These are phyloP conservation scores for Penaeus chinensis DNA, from an alignment of 1,140 invertebrate genomes.

Conservation along the genomic window DNA sequence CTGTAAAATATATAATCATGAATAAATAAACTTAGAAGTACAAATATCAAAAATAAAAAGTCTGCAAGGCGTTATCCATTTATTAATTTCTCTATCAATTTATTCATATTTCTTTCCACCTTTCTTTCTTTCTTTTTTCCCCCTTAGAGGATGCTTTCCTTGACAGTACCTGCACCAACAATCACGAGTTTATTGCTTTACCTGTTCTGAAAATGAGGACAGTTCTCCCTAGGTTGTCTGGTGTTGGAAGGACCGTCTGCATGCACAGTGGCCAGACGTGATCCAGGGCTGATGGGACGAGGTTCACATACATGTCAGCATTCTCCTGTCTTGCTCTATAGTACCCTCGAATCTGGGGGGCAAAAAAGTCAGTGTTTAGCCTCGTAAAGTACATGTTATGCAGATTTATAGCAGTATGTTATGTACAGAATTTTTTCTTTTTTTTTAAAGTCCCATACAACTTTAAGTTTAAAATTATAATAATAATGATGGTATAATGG, in stretches of 20 bases:
- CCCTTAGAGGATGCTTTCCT: background rate
- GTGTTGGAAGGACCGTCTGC: slow-evolving; percentile 57
- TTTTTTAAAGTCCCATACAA: no score
- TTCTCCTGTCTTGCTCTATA: slow-evolving; percentile 56
- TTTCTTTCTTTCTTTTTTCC: background rate
- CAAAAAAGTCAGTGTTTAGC: no score
- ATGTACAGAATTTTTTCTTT: no score
- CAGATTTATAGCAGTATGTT: no score
- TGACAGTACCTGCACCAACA: no score
- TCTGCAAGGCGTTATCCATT: background rate
- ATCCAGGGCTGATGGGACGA: slow-evolving; percentile 46
- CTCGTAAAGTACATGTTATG: no score
- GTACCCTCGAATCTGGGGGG: slow-evolving; percentile 56
- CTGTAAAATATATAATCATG: background rate
- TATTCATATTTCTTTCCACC: background rate
- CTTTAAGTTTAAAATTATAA: no score
- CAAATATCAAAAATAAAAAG: background rate
- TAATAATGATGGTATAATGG: no score
- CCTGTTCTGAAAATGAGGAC: slow-evolving; percentile 61
- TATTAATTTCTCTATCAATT: background rate
- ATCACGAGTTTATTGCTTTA: background rate
- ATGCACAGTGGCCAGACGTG: slow-evolving; percentile 54
- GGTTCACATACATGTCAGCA: slow-evolving; percentile 45
- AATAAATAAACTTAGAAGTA: background rate
- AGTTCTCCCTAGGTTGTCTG: slow-evolving; percentile 54